Conservation (phyloP, 2,888 invertebrate species). For the Phania funesta region DNA sequence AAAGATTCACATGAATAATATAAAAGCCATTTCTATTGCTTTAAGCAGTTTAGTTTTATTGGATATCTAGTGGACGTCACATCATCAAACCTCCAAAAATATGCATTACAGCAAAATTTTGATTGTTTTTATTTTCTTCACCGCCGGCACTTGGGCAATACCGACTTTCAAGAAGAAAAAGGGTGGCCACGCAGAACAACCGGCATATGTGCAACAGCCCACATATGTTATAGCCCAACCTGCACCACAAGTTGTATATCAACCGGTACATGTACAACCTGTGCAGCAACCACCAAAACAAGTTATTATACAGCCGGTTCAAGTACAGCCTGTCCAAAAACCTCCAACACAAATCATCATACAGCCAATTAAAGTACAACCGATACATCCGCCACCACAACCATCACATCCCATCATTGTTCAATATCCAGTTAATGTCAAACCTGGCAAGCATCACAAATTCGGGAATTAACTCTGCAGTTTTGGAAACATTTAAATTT, state of each 20-base stretch:
- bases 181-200: constrained; percentile 13
- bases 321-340: constrained; percentile 3
- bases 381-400: constrained; percentile 10
- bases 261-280: constrained; percentile 13
- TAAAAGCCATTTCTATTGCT: constrained; percentile 27
- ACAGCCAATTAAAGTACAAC: neutral
- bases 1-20: constrained; percentile 33
- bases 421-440: neutral
- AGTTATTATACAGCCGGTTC: neutral
- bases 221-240: constrained; percentile 9
- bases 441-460: constrained; percentile 40
- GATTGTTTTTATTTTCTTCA: neutral
- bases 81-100: neutral
- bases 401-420: no score
- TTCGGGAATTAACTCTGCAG: neutral
- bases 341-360: constrained; percentile 23
- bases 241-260: neutral
- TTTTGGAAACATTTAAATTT: neutral
- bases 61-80: neutral
- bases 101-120: constrained; percentile 29
- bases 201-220: constrained; percentile 25
- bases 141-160: neutral
- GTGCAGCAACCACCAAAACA: neutral
- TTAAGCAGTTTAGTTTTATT: constrained; percentile 28
- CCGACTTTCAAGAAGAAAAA: constrained; percentile 53